Evolutionary conservation across 2,888 invertebrate genomes (phyloP).

Genomic region (Chesias legatella): DNA sequence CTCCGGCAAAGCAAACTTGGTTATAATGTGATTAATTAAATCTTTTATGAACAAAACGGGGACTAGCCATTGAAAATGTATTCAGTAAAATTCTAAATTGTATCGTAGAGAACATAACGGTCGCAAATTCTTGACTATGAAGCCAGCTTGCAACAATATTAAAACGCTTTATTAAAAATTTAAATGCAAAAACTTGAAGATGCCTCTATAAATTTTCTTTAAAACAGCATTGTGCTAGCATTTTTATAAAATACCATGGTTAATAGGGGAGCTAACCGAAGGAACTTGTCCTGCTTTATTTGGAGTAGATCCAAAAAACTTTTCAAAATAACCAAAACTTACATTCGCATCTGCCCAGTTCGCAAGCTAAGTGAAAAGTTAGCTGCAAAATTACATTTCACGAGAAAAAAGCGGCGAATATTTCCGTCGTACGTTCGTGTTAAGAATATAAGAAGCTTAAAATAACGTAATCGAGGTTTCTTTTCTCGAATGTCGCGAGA

Average conservation of each 20-base stretch:
- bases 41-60: no score
- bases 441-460: slow-evolving; percentile 69
- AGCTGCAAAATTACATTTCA: slow-evolving; percentile 59
- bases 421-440: slow-evolving; percentile 46
- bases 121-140: slow-evolving; percentile 18
- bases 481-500: slow-evolving; percentile 36
- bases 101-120: slow-evolving; percentile 6
- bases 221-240: slow-evolving; percentile 26
- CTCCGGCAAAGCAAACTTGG: no score
- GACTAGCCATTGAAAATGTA: no score
- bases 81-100: not conserved
- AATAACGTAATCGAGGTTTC: slow-evolving; percentile 56
- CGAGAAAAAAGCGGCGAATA: slow-evolving; percentile 43
- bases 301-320: slow-evolving; percentile 64
- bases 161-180: slow-evolving; percentile 29
- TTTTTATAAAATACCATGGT: slow-evolving; percentile 33
- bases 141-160: slow-evolving; percentile 15
- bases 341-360: slow-evolving; percentile 50
- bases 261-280: slow-evolving; percentile 16
- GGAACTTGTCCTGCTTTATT: slow-evolving; percentile 44
- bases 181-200: slow-evolving; percentile 28
- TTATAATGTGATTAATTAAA: no score
- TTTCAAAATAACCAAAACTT: slow-evolving; percentile 59
- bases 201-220: slow-evolving; percentile 20
- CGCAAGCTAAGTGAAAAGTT: slow-evolving; percentile 68